Percentiles rank a stretch among this genome's conserved stretches.
Evolutionary conservation across 2,113 vertebrate species (phyloP).

Genomic region (Pitta sordida): DNA sequence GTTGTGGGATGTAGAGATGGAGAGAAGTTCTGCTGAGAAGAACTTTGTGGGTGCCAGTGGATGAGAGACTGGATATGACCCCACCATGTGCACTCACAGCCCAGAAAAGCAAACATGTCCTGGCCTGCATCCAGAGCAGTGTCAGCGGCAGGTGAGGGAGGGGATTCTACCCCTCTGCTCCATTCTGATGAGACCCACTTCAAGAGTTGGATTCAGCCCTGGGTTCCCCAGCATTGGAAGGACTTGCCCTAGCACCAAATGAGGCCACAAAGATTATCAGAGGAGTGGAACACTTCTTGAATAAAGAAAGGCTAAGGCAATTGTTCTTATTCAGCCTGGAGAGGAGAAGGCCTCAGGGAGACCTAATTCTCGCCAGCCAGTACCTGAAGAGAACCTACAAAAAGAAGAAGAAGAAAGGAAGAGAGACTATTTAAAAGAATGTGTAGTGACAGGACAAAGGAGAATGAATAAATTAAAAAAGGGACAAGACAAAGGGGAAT

Average conservation of each 20-base stretch:
- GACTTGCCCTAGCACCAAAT: fast-evolving
- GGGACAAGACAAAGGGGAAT: background rate
- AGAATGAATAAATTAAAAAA: no score
- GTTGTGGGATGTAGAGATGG: fast-evolving
- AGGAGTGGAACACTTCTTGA: background rate
- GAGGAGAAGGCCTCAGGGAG: background rate
- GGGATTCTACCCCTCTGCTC: background rate
- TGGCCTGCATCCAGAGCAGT: background rate
- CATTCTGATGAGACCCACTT: background rate
- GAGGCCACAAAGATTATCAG: background rate
- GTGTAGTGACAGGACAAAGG: background rate
- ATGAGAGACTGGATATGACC: background rate
- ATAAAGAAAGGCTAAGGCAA: fast-evolving
- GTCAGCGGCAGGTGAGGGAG: background rate
- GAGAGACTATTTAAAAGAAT: no score
- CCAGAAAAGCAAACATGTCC: background rate
- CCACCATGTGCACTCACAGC: background rate
- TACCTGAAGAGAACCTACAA: background rate
- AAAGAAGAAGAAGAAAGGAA: background rate
- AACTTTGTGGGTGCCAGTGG: background rate
- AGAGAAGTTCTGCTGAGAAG: background rate
- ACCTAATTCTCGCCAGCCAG: background rate
- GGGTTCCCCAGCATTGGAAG: fast-evolving
- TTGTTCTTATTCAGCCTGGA: background rate
- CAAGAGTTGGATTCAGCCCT: background rate